Evolutionary conservation across 64 coral and sea anemone species (phyloP).

Genomic region (Acropora yongei): DNA sequence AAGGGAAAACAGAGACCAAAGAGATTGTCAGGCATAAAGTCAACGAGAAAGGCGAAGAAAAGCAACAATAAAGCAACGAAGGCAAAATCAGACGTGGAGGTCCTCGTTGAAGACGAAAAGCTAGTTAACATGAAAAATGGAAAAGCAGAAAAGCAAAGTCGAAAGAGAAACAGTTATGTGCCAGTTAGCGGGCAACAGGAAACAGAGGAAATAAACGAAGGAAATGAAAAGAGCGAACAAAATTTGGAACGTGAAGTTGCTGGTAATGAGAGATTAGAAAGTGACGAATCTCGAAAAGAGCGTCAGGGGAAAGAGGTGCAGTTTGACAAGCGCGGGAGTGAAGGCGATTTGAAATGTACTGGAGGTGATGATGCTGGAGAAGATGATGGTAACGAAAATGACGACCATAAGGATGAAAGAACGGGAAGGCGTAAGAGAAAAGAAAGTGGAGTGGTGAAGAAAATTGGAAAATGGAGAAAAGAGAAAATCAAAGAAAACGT

Average conservation of each 20-base stretch:
- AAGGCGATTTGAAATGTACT: no score
- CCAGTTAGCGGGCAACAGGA: conserved; percentile 2
- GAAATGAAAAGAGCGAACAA: background rate
- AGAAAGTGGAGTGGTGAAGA: background rate
- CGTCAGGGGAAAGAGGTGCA: no score
- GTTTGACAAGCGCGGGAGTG: no score
- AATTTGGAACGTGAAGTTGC: background rate
- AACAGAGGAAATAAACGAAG: background rate
- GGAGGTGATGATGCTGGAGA: background rate
- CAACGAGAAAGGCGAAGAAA: background rate
- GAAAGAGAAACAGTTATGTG: background rate
- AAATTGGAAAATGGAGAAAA: background rate
- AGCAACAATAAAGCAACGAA: no score
- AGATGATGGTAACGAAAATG: background rate
- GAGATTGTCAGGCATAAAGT: background rate
- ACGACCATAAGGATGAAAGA: background rate
- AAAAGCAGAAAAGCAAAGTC: background rate
- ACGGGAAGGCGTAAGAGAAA: background rate
- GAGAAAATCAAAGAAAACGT: background rate
- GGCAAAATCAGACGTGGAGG: background rate
- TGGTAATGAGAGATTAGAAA: background rate
- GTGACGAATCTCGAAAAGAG: no score
- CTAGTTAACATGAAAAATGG: background rate
- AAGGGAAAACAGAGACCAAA: background rate
- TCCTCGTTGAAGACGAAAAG: background rate